These are phyloP conservation scores for Otolemur garnettii DNA, from an alignment of 2,113 vertebrate species.

Conservation along the genomic window DNA sequence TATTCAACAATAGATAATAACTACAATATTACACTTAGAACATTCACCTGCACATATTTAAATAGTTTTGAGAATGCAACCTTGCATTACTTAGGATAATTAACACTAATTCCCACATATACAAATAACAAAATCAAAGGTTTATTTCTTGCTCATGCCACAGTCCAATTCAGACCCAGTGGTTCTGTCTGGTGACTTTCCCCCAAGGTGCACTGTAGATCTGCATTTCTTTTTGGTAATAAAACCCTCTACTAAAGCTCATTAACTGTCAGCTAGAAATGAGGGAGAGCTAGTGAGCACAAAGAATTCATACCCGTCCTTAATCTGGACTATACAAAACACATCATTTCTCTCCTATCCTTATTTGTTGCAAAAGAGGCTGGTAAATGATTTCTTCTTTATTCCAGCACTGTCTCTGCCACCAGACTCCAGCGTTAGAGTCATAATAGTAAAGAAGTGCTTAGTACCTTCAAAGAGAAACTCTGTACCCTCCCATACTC, in stretches of 20 bases:
- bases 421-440: not conserved
- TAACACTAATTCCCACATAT: not conserved
- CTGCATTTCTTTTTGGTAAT: not conserved
- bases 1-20: not conserved
- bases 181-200: not conserved
- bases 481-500: constrained; percentile 18
- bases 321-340: not conserved
- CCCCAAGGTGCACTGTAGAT: not conserved
- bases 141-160: constrained; percentile 27
- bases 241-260: not conserved
- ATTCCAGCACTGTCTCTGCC: not conserved
- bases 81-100: constrained; percentile 4
- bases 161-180: not conserved
- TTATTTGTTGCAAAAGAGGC: not conserved
- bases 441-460: not conserved
- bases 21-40: not conserved
- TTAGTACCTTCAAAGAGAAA: constrained; percentile 16
- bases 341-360: constrained; percentile 24
- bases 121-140: not conserved
- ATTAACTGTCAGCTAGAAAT: not conserved
- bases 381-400: constrained; percentile 27
- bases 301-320: not conserved
- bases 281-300: not conserved
- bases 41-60: not conserved
- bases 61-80: constrained; percentile 6